These are phyloP conservation scores for Shargacucullia verbasci DNA, from an alignment of 2,888 invertebrate genomes.

Conservation along the genomic window DNA sequence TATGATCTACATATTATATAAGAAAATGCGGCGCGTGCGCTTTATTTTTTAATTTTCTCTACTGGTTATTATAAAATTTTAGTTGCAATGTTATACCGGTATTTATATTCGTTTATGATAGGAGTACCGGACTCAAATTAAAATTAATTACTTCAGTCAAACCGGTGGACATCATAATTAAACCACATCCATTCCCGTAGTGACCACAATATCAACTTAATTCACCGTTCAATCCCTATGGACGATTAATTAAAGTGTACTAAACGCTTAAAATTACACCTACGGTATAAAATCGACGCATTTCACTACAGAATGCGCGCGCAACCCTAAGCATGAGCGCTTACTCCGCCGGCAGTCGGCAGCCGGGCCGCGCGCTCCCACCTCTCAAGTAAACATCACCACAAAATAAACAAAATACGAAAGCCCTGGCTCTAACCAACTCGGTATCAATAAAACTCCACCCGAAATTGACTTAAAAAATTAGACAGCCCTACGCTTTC, in stretches of 20 bases:
- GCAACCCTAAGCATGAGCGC: constrained; percentile 72
- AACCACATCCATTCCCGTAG: constrained; percentile 31
- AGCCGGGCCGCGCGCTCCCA: constrained; percentile 85
- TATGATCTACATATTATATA: no score
- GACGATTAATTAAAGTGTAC: constrained; percentile 72
- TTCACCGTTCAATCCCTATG: constrained; percentile 59
- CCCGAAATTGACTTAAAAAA: constrained; percentile 56
- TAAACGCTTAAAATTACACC: constrained; percentile 78
- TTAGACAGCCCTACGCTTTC: constrained; percentile 65
- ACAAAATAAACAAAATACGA: constrained; percentile 82
- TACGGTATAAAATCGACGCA: constrained; percentile 83
- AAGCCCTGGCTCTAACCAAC: constrained; percentile 80
- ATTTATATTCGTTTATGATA: background rate
- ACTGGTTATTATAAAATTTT: no score
- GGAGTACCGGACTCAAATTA: background rate
- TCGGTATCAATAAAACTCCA: constrained; percentile 58
- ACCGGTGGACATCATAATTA: constrained; percentile 22
- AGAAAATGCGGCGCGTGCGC: no score
- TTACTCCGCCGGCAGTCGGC: constrained; percentile 86
- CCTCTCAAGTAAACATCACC: constrained; percentile 76
- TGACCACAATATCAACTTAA: constrained; percentile 53
- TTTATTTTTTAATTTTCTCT: no score
- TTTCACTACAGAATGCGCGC: constrained; percentile 78
- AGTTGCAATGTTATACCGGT: no score
- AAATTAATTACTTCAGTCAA: constrained; percentile 25